Evolutionary conservation across 2,888 invertebrate species (phyloP).

Genomic region (Callyntrura guangdongensis): DNA sequence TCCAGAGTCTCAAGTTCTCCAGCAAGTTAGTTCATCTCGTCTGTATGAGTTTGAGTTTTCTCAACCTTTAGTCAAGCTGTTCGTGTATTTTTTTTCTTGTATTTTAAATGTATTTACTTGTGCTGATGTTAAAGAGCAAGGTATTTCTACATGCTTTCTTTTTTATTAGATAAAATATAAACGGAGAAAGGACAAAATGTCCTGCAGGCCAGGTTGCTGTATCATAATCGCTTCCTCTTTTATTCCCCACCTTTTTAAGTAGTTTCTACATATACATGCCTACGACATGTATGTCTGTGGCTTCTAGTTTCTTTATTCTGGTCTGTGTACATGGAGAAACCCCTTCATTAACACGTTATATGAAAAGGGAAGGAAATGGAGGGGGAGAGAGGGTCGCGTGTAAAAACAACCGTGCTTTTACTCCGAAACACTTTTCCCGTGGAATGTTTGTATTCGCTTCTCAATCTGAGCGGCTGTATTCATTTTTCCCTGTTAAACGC

Average conservation of each 20-base stretch:
- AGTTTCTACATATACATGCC: neutral
- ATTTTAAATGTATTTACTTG: neutral
- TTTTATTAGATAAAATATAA: constrained; percentile 67
- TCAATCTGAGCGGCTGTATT: constrained; percentile 25
- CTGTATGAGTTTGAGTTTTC: too few species aligned
- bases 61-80: too few species aligned
- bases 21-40: too few species aligned
- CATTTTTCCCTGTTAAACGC: constrained; percentile 70
- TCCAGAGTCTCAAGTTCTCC: too few species aligned
- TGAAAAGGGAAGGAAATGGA: neutral
- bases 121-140: neutral
- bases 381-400: neutral
- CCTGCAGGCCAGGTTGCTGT: constrained; percentile 51
- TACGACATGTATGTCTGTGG: neutral
- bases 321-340: neutral
- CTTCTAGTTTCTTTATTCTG: neutral
- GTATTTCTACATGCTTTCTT: neutral
- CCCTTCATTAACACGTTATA: constrained; percentile 35
- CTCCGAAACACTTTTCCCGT: neutral
- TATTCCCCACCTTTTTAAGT: constrained; percentile 2
- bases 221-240: constrained; percentile 61
- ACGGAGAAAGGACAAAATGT: constrained; percentile 47
- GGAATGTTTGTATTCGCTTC: neutral
- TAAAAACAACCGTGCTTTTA: neutral
- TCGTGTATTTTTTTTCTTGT: too few species aligned